Conservation (phyloP, 2,113 vertebrate genomes). For the Hydrochoerus hydrochaeris region DNA sequence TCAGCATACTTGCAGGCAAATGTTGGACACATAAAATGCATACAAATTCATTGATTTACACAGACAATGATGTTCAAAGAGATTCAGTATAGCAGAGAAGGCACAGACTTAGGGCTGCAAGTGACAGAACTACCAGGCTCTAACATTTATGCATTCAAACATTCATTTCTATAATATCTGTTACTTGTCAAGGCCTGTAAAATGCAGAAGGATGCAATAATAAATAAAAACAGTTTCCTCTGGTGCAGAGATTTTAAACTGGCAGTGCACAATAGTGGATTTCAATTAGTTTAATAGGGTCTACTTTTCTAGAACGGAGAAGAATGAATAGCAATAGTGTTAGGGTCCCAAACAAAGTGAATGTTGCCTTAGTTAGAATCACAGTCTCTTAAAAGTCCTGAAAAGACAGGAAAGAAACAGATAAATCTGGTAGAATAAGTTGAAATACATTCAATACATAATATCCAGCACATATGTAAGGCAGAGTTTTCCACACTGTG, state of each 20-base stretch:
- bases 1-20: not conserved
- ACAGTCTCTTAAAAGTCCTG: not conserved
- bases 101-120: not conserved
- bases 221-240: not conserved
- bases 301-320: not conserved
- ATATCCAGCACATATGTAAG: not conserved
- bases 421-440: not conserved
- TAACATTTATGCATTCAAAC: not conserved
- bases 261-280: not conserved
- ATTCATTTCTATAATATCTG: not conserved
- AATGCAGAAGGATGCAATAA: not conserved
- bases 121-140: not conserved
- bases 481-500: fast-evolving
- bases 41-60: not conserved
- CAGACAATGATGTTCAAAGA: not conserved
- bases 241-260: not conserved
- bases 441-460: not conserved
- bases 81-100: not conserved
- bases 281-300: not conserved
- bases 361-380: not conserved
- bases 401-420: not conserved
- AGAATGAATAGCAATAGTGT: not conserved
- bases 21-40: not conserved
- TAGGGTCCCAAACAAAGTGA: not conserved
- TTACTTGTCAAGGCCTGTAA: not conserved